Evolutionary conservation across 1,140 invertebrate species (phyloP).

Genomic region (Ptiloglossa arizonensis): DNA sequence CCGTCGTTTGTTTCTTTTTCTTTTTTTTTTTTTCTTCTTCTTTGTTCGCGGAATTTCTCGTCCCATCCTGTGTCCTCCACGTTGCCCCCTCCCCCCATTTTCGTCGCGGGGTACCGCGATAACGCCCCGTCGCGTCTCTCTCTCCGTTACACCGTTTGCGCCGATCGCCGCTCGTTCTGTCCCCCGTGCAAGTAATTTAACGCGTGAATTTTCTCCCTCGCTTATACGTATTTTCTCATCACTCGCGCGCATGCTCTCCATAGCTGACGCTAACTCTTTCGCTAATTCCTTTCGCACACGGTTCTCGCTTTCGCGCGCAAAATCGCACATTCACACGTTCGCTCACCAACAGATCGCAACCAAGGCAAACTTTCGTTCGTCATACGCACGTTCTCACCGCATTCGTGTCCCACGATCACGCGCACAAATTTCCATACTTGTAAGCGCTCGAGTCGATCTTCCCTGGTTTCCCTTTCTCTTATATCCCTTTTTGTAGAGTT

Average conservation of each 20-base stretch:
- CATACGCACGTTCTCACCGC: slow-evolving; percentile 29
- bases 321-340: slow-evolving; percentile 1
- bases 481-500: slow-evolving; percentile 64
- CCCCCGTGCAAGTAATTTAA: slow-evolving; percentile 77
- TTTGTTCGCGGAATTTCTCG: slow-evolving; percentile 51
- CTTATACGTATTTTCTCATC: slow-evolving; percentile 46
- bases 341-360: slow-evolving; percentile 11
- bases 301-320: not conserved
- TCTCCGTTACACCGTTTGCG: slow-evolving; percentile 46
- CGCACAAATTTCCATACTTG: slow-evolving; percentile 40
- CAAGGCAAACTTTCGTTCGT: slow-evolving; percentile 21
- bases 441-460: slow-evolving; percentile 59
- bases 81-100: no score
- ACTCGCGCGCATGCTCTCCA: slow-evolving; percentile 41
- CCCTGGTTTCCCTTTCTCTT: slow-evolving; percentile 5
- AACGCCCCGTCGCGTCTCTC: slow-evolving; percentile 8
- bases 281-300: not conserved
- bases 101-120: not conserved
- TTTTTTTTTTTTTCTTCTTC: slow-evolving; percentile 50
- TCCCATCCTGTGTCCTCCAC: not conserved
- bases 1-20: not conserved
- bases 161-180: slow-evolving; percentile 56
- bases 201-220: slow-evolving; percentile 74
- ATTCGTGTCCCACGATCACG: not conserved
- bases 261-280: no score